A percentile compares a stretch with the other conserved stretches of the same genome.
phyloP scores from a whole-genome alignment of 2,888 invertebrate genomes.

The Caenorhabditis virilis region DNA sequence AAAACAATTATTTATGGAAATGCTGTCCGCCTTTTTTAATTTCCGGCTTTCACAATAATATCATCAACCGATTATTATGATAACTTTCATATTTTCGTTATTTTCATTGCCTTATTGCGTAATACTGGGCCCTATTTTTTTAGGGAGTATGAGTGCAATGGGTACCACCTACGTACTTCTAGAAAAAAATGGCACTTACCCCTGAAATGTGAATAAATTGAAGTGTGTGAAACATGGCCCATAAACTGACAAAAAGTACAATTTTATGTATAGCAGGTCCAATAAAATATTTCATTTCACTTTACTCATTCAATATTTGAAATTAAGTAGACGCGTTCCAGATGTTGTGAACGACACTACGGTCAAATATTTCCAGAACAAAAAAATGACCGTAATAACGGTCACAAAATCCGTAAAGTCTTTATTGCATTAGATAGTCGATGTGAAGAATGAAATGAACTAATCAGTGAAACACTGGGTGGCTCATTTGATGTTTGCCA shows the following conservation, averaged over 20 bases:
- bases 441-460: neutral
- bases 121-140: neutral
- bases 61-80: neutral
- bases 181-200: neutral
- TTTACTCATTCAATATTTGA: too few relatives aligned
- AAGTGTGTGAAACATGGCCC: neutral
- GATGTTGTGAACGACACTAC: conserved; percentile 47
- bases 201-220: neutral
- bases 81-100: neutral
- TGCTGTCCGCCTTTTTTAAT: conserved; percentile 39
- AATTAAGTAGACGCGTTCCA: too few relatives aligned
- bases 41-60: conserved; percentile 16
- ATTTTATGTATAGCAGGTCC: neutral
- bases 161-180: too few relatives aligned
- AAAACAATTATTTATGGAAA: conserved; percentile 1
- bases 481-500: conserved; percentile 29
- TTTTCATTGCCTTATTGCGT: neutral
- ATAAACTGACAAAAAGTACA: neutral
- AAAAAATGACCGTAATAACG: conserved; percentile 42
- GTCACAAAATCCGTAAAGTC: conserved; percentile 30
- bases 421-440: neutral
- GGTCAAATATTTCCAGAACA: conserved; percentile 23
- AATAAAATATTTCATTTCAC: neutral
- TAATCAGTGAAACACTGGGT: neutral
- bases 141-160: too few relatives aligned